A percentile compares a stretch with the other conserved stretches of the same genome.
phyloP scores from a whole-genome alignment of 2,888 invertebrate species.

The Nomada fabriciana region DNA sequence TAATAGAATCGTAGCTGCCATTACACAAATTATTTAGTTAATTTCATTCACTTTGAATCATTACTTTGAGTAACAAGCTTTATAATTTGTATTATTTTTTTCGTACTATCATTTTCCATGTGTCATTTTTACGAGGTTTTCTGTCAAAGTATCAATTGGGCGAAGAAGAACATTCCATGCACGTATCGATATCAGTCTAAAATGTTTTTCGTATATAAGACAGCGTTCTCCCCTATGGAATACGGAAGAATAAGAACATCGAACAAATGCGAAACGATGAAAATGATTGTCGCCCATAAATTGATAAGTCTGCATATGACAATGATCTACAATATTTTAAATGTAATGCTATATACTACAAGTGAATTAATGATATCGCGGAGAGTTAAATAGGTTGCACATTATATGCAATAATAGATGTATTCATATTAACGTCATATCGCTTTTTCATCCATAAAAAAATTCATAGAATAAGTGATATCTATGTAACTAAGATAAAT shows the following conservation, averaged over 20 bases:
- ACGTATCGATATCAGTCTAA: constrained; percentile 39
- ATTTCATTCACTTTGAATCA: constrained; percentile 22
- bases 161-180: constrained; percentile 32
- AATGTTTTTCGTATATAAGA: constrained; percentile 34
- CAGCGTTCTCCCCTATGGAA: neutral
- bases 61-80: constrained; percentile 38
- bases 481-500: constrained; percentile 42
- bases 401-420: constrained; percentile 30
- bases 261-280: constrained; percentile 33
- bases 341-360: constrained; percentile 36
- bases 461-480: constrained; percentile 14
- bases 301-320: constrained; percentile 22
- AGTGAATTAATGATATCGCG: constrained; percentile 38
- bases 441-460: constrained; percentile 21
- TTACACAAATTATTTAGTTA: constrained; percentile 5
- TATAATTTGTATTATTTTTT: constrained; percentile 23
- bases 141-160: constrained; percentile 37
- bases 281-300: constrained; percentile 34
- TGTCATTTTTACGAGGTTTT: constrained; percentile 29
- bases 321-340: constrained; percentile 49
- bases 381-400: constrained; percentile 34
- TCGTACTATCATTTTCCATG: constrained; percentile 24
- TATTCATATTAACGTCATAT: constrained; percentile 10
- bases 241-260: constrained; percentile 35
- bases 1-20: constrained; percentile 45